phyloP scores from a whole-genome alignment of 2,113 vertebrate species.

The Apteryx owenii region DNA sequence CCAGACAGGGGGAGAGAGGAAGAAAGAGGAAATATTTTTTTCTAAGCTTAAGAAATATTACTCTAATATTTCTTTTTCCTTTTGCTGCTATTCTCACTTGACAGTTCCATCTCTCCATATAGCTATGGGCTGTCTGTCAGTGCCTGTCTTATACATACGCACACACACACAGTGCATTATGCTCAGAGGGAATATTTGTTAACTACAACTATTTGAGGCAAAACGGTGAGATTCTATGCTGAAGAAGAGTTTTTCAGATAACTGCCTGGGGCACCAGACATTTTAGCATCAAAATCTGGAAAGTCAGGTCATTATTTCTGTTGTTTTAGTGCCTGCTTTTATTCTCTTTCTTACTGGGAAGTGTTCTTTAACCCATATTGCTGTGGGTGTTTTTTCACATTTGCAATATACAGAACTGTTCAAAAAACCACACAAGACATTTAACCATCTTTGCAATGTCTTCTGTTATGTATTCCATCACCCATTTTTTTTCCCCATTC shows the following conservation, averaged over 20 bases:
- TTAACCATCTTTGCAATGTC: background rate
- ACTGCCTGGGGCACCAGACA: conserved; percentile 70
- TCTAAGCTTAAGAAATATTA: background rate
- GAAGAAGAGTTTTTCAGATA: conserved; percentile 41
- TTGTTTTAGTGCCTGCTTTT: conserved; percentile 66
- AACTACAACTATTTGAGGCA: conserved; percentile 50
- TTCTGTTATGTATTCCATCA: background rate
- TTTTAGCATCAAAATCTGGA: conserved; percentile 74
- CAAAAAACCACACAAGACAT: conserved; percentile 28
- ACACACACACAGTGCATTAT: background rate
- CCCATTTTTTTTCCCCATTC: background rate
- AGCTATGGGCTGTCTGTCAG: conserved; percentile 54
- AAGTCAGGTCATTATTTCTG: conserved; percentile 71
- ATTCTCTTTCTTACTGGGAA: conserved; percentile 60
- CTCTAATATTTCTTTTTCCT: conserved; percentile 15
- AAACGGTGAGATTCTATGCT: conserved; percentile 31
- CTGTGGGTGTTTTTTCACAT: conserved; percentile 67
- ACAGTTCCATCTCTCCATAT: conserved; percentile 24
- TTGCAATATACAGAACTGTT: conserved; percentile 38
- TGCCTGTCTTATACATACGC: background rate
- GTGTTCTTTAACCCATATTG: conserved; percentile 24
- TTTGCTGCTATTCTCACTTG: conserved; percentile 10
- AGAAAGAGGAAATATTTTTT: background rate
- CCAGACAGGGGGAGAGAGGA: background rate
- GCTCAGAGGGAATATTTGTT: conserved; percentile 40